A percentile compares a stretch with the other conserved stretches of the same genome.
Evolutionary conservation across 1,140 invertebrate species (phyloP).

Genomic region (Portunus trituberculatus): DNA sequence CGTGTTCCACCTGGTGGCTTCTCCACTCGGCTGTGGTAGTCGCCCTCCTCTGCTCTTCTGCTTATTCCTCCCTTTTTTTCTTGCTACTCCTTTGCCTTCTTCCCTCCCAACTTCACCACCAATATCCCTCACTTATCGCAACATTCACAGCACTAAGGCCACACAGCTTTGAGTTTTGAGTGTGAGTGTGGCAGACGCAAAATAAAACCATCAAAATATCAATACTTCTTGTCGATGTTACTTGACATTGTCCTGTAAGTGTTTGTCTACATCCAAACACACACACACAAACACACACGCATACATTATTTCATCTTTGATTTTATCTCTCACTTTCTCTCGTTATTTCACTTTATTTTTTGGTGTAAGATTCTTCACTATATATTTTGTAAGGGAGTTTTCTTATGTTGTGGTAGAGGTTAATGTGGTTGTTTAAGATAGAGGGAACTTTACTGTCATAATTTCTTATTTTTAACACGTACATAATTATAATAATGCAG

Average conservation of each 20-base stretch:
- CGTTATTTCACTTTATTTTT: neutral
- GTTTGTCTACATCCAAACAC: constrained; percentile 8
- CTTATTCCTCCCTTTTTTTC: neutral
- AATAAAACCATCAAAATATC: neutral
- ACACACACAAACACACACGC: constrained; percentile 37
- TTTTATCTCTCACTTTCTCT: too few relatives aligned
- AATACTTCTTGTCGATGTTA: neutral
- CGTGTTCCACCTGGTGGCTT: constrained; percentile 67
- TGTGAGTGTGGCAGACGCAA: neutral
- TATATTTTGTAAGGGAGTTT: neutral
- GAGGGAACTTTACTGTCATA: neutral
- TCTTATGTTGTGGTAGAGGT: neutral
- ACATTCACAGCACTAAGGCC: neutral
- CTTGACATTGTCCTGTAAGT: neutral
- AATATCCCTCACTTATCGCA: neutral
- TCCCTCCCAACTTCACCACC: neutral
- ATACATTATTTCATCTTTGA: neutral
- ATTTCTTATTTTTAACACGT: neutral
- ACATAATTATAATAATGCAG: neutral
- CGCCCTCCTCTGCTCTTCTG: neutral
- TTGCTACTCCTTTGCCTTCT: neutral
- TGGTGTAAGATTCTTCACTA: neutral
- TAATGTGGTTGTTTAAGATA: neutral
- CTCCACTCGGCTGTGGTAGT: constrained; percentile 65
- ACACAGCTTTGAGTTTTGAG: neutral